Conservation (phyloP, 2,797 vertebrate species). For the Sebastes cheni region DNA sequence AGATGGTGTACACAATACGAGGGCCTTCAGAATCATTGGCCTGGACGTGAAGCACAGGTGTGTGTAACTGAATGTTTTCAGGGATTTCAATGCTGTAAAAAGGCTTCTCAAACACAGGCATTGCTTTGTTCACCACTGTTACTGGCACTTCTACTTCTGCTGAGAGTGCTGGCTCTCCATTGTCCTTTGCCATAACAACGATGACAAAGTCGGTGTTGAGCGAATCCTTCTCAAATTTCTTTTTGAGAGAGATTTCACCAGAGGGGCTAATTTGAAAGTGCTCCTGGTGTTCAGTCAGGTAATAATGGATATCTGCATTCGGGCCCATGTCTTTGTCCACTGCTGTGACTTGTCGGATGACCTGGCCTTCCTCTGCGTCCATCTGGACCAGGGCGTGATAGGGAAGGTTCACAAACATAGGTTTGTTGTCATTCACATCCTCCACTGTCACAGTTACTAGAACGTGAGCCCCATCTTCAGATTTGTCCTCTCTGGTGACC, state of each 20-base stretch:
- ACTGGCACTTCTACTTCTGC: conserved; percentile 89
- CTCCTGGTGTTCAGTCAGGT: conserved; percentile 88
- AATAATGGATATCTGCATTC: conserved; percentile 90
- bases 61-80: conserved; percentile 91
- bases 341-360: conserved; percentile 90
- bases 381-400: conserved; percentile 93
- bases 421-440: conserved; percentile 93
- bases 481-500: conserved; percentile 87
- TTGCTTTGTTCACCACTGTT: conserved; percentile 93
- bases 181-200: conserved; percentile 89
- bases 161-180: conserved; percentile 88
- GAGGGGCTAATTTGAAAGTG: conserved; percentile 88
- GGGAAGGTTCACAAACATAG: conserved; percentile 93
- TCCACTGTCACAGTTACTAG: conserved; percentile 89
- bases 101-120: conserved; percentile 95
- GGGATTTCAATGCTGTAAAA: conserved; percentile 97
- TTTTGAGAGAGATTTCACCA: conserved; percentile 92
- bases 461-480: conserved; percentile 86
- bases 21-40: conserved; percentile 95
- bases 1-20: conserved; percentile 94
- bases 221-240: conserved; percentile 88
- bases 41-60: conserved; percentile 93
- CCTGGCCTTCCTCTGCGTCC: conserved; percentile 87
- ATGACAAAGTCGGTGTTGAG: conserved; percentile 90
- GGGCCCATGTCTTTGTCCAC: conserved; percentile 89